phyloP scores from a whole-genome alignment of 2,113 vertebrate genomes.

The Colistium nudipinnis region DNA sequence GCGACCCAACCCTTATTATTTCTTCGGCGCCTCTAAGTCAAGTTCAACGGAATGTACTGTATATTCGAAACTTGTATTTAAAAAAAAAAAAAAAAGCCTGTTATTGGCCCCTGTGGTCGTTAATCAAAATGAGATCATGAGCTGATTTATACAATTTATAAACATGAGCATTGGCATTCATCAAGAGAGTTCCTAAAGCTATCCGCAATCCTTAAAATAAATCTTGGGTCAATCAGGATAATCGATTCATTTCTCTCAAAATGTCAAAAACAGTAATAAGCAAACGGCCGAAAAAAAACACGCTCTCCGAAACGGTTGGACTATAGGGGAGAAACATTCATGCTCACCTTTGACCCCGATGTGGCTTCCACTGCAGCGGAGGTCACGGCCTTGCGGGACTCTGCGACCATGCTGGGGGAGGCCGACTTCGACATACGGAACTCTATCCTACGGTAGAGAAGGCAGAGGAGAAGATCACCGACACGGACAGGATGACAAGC shows the following conservation, averaged over 20 bases:
- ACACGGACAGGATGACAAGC: conserved; percentile 13
- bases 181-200: background rate
- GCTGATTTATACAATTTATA: background rate
- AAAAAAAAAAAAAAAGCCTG: no score
- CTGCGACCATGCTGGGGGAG: conserved; percentile 93
- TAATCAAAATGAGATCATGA: background rate
- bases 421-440: conserved; percentile 91
- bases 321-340: conserved; percentile 5
- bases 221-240: background rate
- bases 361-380: conserved; percentile 84
- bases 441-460: conserved; percentile 80
- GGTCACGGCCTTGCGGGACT: conserved; percentile 87
- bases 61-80: no score
- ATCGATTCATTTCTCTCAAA: no score
- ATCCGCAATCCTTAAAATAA: background rate
- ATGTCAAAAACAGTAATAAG: background rate
- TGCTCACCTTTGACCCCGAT: conserved; percentile 87
- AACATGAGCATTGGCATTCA: background rate
- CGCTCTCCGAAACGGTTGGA: background rate
- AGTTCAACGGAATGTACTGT: no score
- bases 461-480: conserved; percentile 20
- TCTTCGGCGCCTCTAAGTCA: no score
- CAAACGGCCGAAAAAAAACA: background rate
- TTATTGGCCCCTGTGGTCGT: background rate
- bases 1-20: no score